Conservation (phyloP, 2,797 vertebrate species). For the Silurus aristotelis region DNA sequence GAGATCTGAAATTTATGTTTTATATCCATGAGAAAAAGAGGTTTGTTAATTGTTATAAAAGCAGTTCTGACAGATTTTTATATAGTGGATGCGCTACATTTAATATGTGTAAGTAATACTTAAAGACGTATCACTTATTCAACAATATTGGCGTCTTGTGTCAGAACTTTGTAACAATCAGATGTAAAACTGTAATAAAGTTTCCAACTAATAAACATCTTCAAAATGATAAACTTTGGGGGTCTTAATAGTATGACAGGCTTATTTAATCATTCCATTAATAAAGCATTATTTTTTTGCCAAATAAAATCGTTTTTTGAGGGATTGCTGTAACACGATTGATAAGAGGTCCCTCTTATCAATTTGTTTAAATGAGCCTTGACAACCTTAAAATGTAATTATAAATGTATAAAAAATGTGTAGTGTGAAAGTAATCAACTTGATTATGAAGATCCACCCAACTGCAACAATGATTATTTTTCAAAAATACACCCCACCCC, state of each 20-base stretch:
- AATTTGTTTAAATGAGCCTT: background rate
- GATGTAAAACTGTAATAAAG: background rate
- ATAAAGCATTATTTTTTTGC: background rate
- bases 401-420: background rate
- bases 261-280: background rate
- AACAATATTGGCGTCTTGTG: background rate
- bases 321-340: background rate
- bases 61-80: background rate
- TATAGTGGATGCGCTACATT: background rate
- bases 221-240: background rate
- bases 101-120: background rate
- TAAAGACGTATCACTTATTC: too few relatives aligned
- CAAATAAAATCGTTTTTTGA: background rate
- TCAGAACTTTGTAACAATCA: background rate
- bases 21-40: too few relatives aligned
- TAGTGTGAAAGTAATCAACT: background rate
- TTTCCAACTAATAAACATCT: background rate
- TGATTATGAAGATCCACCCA: too few relatives aligned
- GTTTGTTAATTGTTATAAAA: background rate
- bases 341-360: background rate
- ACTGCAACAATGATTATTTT: background rate
- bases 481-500: background rate
- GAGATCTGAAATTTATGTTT: too few relatives aligned
- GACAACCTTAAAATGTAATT: background rate
- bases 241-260: background rate